phyloP scores from a whole-genome alignment of 2,888 invertebrate genomes.

The Corbicula japonica region DNA sequence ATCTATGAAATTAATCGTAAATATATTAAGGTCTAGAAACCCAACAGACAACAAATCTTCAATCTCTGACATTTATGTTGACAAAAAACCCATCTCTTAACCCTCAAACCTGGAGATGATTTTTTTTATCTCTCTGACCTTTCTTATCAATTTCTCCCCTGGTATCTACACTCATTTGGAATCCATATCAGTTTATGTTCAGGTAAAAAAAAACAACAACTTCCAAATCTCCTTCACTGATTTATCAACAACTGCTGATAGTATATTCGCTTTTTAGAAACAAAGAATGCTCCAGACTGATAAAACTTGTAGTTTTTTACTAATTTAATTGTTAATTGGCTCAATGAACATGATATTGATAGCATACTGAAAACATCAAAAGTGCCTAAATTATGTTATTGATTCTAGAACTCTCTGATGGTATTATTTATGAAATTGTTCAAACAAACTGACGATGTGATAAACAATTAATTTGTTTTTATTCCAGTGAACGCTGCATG shows the following conservation, averaged over 20 bases:
- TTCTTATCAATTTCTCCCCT: constrained; percentile 14
- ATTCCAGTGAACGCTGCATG: too few relatives aligned
- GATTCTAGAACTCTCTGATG: background rate
- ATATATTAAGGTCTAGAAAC: too few relatives aligned
- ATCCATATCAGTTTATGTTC: constrained; percentile 9
- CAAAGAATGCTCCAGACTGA: constrained; percentile 17
- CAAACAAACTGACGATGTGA: background rate
- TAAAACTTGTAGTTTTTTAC: constrained; percentile 13
- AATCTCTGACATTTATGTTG: too few relatives aligned
- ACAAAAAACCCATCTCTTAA: too few relatives aligned
- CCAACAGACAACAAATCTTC: too few relatives aligned
- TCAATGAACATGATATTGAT: background rate
- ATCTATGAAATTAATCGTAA: too few relatives aligned
- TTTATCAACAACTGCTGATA: constrained; percentile 5
- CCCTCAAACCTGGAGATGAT: too few relatives aligned
- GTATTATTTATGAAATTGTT: constrained; percentile 2
- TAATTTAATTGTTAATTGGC: constrained; percentile 44
- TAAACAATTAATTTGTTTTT: constrained; percentile 5
- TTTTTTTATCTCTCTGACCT: too few relatives aligned
- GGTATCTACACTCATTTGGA: constrained; percentile 9
- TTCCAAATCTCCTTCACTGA: constrained; percentile 2
- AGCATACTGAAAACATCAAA: background rate
- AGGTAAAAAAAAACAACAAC: background rate
- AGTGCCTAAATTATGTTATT: constrained; percentile 6
- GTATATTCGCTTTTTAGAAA: constrained; percentile 20